These are phyloP conservation scores for Zaprionus inermis DNA, from an alignment of 1,140 invertebrate genomes.

Conservation along the genomic window DNA sequence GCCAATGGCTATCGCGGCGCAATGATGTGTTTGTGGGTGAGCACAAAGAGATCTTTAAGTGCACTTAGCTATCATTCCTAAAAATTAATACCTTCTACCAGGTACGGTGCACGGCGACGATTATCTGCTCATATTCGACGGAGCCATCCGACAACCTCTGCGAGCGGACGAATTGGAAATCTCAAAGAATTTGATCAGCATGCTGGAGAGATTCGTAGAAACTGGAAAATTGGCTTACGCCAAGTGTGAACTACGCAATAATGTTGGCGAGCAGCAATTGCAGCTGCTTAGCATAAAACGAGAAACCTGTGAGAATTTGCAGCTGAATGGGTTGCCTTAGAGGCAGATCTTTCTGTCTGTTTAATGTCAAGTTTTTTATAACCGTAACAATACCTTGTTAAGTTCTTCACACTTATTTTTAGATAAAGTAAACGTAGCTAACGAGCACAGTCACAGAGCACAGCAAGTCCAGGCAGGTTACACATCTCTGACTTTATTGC, in stretches of 20 bases:
- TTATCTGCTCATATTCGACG: slow-evolving; percentile 42
- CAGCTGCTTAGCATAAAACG: slow-evolving; percentile 4
- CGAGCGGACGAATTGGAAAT: slow-evolving; percentile 37
- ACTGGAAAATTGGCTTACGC: slow-evolving; percentile 2
- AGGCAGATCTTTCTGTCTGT: background rate
- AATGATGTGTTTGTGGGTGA: slow-evolving; percentile 48
- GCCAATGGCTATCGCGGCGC: slow-evolving; percentile 31
- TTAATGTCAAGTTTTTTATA: too few species aligned
- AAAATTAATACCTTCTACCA: background rate
- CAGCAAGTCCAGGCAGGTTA: background rate
- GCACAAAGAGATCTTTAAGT: background rate
- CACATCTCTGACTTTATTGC: background rate
- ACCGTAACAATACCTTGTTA: too few species aligned
- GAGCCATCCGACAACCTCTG: background rate
- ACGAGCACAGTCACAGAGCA: too few species aligned
- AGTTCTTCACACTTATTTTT: too few species aligned
- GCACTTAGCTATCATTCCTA: background rate
- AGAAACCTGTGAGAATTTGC: background rate
- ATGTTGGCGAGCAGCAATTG: slow-evolving; percentile 7
- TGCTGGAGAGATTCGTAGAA: slow-evolving; percentile 22
- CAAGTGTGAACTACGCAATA: slow-evolving; percentile 7
- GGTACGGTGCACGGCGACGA: slow-evolving; percentile 40
- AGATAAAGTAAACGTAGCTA: too few species aligned
- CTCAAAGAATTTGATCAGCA: slow-evolving; percentile 40
- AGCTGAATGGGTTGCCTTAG: background rate